These are phyloP conservation scores for Catocala sponsa DNA, from an alignment of 2,888 invertebrate genomes.

Conservation along the genomic window DNA sequence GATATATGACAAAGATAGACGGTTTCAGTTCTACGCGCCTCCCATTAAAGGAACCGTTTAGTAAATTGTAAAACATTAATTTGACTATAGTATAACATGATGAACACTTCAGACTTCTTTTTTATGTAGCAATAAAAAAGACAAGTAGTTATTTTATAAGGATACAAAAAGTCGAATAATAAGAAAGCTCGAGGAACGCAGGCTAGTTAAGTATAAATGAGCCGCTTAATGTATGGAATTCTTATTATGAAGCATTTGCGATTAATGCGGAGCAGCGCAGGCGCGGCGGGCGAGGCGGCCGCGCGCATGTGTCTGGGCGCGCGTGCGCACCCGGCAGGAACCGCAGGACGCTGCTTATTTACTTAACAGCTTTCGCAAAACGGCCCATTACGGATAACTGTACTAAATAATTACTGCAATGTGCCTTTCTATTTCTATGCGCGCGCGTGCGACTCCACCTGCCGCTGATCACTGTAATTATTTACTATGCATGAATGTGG, in stretches of 20 bases:
- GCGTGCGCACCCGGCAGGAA: slow-evolving; percentile 76
- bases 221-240: slow-evolving; percentile 65
- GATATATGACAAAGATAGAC: slow-evolving; percentile 7
- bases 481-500: slow-evolving; percentile 87
- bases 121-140: slow-evolving; percentile 34
- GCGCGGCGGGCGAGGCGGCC: slow-evolving; percentile 32
- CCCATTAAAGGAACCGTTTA: neutral
- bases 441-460: slow-evolving; percentile 84
- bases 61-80: slow-evolving; percentile 15
- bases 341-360: slow-evolving; percentile 84
- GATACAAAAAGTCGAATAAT: slow-evolving; percentile 50
- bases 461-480: slow-evolving; percentile 86
- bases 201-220: slow-evolving; percentile 58
- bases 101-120: slow-evolving; percentile 23
- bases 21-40: neutral
- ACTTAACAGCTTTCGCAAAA: slow-evolving; percentile 87
- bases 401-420: slow-evolving; percentile 88
- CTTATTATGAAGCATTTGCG: slow-evolving; percentile 67
- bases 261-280: slow-evolving; percentile 46
- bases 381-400: slow-evolving; percentile 87
- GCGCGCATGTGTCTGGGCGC: slow-evolving; percentile 43
- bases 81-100: slow-evolving; percentile 33
- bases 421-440: slow-evolving; percentile 88
- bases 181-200: slow-evolving; percentile 50
- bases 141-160: slow-evolving; percentile 37